Conservation (phyloP, 2,888 invertebrate genomes). For the Ophioninae sp. region DNA sequence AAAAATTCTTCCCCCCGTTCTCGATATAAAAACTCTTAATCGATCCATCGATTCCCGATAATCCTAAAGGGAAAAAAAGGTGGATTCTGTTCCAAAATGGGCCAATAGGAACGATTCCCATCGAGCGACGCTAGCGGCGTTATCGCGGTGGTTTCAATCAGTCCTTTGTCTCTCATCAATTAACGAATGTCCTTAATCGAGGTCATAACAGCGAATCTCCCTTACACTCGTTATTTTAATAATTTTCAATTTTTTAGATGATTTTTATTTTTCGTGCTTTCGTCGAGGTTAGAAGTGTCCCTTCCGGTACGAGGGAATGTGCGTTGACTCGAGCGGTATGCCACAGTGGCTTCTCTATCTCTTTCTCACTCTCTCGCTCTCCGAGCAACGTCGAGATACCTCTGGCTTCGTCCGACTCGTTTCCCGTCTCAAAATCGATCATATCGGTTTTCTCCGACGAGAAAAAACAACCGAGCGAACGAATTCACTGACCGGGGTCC, state of each 20-base stretch:
- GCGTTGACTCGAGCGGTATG: conserved; percentile 57
- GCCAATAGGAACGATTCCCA: no score
- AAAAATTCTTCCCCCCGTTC: no score
- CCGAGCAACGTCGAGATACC: not conserved
- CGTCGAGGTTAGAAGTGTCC: conserved; percentile 27
- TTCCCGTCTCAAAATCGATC: conserved; percentile 7
- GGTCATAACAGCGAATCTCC: no score
- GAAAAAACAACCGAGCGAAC: conserved; percentile 14
- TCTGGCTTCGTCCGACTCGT: conserved; percentile 9
- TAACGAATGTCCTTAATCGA: no score
- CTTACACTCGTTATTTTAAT: not conserved
- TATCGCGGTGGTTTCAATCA: no score
- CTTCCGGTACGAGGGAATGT: conserved; percentile 56
- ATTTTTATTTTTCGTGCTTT: conserved; percentile 34
- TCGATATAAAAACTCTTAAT: no score
- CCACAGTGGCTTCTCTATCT: conserved; percentile 19
- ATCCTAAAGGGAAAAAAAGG: not conserved
- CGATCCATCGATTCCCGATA: no score
- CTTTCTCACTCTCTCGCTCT: not conserved
- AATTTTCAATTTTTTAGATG: not conserved
- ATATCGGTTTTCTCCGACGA: conserved; percentile 23
- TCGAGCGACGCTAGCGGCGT: no score
- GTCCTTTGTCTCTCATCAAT: no score
- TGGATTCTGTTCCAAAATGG: no score
- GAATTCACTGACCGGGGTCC: not conserved